Base-by-base conservation (phyloP, 2,888 invertebrate species). In the Tinea semifulvella region DNA sequence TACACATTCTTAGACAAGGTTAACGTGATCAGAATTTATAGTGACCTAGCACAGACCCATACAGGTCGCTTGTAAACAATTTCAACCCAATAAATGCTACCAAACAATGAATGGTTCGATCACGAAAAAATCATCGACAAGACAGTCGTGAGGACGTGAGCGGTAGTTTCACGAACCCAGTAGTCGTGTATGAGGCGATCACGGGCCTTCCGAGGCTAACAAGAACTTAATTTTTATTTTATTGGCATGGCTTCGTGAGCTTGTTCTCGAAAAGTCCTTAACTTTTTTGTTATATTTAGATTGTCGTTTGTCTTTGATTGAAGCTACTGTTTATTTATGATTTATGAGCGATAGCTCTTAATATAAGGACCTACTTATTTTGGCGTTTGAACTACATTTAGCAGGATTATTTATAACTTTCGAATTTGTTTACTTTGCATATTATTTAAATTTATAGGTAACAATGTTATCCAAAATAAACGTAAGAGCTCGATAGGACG, bases 51-150 rank as follows among this genome's bases (percentile, higher is more conserved):
- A 18, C 13, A 40, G 13, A 40, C 40, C 40, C 40, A 40, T 22
- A 22, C 40, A 22, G 58, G 58, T 57, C 55, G 53, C 52, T 58
- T 66, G 68, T 67, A 61, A 72, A 73, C 73, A 73, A 75, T 77
- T 68, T 64, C 68, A 64, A 68, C 60, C 72, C 73, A 73, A 75
- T 72, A 69, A 75, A 70, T 65, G 75, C 76, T 74, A 69, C 76
- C 58, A 75, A 77, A 80, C 79, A 80, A 80, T 79, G 77, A 74
- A 63, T 68, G 63, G 61, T 57, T 60, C 58, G 73, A 79, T 80
- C 79, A 80, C 79, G 79, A 79, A 80, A 79, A 77, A 79, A 77
- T 73, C 68, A 73, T 77, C 70, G 73, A 79, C 79, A 80, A 66
- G 76, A 52, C 56, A 60, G 57, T 80, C 79, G 79, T 80, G 79